These are phyloP conservation scores for Perca fluviatilis DNA, from an alignment of 2,113 vertebrate species.

Conservation along the genomic window DNA sequence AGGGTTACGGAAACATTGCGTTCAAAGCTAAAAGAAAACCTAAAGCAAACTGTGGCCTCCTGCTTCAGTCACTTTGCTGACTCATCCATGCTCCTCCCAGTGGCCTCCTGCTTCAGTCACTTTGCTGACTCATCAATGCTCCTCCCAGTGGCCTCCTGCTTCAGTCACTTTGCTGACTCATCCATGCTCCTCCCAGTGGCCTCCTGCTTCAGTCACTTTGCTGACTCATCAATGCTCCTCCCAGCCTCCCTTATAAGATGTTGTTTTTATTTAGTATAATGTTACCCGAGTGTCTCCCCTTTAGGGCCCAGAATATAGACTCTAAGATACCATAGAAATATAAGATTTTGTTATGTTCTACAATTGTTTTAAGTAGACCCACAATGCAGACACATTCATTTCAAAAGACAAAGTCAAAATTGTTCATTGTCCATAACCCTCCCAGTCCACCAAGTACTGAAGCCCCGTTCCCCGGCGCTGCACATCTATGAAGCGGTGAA, in stretches of 20 bases:
- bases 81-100: background rate
- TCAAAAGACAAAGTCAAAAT: no score
- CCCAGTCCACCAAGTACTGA: no score
- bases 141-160: background rate
- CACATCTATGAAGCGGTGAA: no score
- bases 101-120: background rate
- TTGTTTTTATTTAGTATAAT: no score
- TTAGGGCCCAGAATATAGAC: no score
- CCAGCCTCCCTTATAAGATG: background rate
- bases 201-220: background rate
- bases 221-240: background rate
- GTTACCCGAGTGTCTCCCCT: no score
- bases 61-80: background rate
- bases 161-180: background rate
- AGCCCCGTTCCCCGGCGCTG: no score
- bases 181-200: background rate
- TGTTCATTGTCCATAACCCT: no score
- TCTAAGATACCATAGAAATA: no score
- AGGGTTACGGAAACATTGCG: background rate
- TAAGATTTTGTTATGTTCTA: no score
- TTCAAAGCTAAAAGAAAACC: background rate
- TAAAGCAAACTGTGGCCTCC: background rate
- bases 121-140: background rate
- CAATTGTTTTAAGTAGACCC: no score
- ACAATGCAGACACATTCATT: no score